Evolutionary conservation across 1,140 invertebrate genomes (phyloP).

Genomic region (Penaeus indicus): DNA sequence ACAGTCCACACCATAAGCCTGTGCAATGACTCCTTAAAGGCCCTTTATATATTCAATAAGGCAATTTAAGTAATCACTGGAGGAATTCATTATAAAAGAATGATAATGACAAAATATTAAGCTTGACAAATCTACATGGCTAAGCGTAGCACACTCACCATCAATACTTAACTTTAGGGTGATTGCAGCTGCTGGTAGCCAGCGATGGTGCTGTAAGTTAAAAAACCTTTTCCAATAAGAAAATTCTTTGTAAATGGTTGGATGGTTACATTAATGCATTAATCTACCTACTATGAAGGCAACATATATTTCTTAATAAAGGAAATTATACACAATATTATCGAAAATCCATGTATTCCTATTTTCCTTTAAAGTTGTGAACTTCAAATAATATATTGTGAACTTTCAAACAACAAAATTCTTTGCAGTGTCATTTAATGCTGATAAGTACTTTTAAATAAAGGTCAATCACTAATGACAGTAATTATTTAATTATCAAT

Average conservation of each 20-base stretch:
- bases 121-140: constrained; percentile 42
- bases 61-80: too few species aligned
- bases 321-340: background rate
- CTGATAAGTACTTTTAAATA: too few species aligned
- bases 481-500: background rate
- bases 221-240: constrained; percentile 57
- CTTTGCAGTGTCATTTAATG: too few species aligned
- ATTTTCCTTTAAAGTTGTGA: too few species aligned
- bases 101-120: too few species aligned
- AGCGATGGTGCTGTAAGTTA: constrained; percentile 54
- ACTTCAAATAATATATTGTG: too few species aligned
- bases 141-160: constrained; percentile 44
- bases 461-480: background rate
- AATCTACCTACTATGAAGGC: background rate
- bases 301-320: background rate
- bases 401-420: too few species aligned
- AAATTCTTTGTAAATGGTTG: constrained; percentile 40
- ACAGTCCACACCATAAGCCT: too few species aligned
- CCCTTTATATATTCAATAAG: too few species aligned
- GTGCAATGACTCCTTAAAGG: too few species aligned
- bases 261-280: constrained; percentile 22
- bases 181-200: constrained; percentile 10
- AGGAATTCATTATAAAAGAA: too few species aligned
- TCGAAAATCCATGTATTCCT: background rate
- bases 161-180: constrained; percentile 48